Evolutionary conservation across 2,888 invertebrate genomes (phyloP).

Genomic region (Caenorhabditis sp.): DNA sequence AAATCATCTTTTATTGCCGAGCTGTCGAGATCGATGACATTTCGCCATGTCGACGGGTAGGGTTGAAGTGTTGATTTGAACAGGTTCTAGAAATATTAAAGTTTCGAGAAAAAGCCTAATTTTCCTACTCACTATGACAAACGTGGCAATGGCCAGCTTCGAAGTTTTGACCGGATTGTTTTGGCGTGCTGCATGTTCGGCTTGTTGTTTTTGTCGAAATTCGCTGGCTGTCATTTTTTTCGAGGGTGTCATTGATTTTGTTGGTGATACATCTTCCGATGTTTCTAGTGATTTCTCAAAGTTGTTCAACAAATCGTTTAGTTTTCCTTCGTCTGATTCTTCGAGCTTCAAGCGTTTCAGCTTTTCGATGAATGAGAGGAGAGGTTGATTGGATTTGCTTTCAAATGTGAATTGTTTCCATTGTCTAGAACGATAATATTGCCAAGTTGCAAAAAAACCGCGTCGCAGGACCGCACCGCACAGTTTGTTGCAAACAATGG

Average conservation of each 20-base stretch:
- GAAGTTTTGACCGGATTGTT: conserved; percentile 11
- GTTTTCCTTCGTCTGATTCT: not conserved
- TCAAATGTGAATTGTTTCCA: conserved; percentile 4
- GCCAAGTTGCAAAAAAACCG: not conserved
- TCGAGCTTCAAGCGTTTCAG: not conserved
- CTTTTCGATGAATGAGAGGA: not conserved
- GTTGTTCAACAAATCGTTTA: not conserved
- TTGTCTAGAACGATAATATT: not conserved
- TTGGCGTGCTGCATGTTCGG: conserved; percentile 2
- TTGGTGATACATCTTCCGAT: not conserved
- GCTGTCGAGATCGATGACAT: conserved; percentile 12
- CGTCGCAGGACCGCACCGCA: not conserved
- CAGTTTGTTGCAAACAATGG: too few species aligned
- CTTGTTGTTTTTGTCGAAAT: conserved; percentile 6
- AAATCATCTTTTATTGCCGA: not conserved
- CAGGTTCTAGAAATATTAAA: conserved; percentile 7
- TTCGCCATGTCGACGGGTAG: conserved; percentile 27
- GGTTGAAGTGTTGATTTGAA: conserved; percentile 20
- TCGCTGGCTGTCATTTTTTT: conserved; percentile 13
- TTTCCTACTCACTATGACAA: conserved; percentile 11
- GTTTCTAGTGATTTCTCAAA: not conserved
- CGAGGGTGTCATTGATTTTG: not conserved
- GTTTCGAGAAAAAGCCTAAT: not conserved
- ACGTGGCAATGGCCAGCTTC: conserved; percentile 10
- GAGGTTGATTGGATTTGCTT: not conserved